A percentile compares a stretch with the other conserved stretches of the same genome.
These are phyloP conservation scores for Dicranocentrus wangi DNA, from an alignment of 2,888 invertebrate species.

Conservation along the genomic window DNA sequence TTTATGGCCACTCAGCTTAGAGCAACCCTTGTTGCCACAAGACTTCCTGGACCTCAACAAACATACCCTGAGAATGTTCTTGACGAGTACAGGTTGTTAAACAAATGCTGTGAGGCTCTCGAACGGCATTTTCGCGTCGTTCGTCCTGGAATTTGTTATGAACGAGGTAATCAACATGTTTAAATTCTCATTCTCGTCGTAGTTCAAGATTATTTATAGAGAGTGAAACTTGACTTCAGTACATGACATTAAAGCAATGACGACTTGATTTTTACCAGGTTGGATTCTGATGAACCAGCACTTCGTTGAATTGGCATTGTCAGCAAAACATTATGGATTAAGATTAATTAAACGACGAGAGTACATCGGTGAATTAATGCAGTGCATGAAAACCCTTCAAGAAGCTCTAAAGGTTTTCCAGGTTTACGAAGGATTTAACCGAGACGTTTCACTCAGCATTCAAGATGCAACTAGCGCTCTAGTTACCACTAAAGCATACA, in stretches of 20 bases:
- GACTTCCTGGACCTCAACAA: slow-evolving; percentile 50
- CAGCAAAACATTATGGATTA: slow-evolving; percentile 57
- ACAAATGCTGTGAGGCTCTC: slow-evolving; percentile 63
- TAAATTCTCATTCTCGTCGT: no score
- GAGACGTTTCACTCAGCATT: slow-evolving; percentile 41
- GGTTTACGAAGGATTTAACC: slow-evolving; percentile 67
- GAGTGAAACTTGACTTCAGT: neutral
- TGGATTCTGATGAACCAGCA: slow-evolving; percentile 67
- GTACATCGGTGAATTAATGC: slow-evolving; percentile 61
- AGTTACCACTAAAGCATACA: slow-evolving; percentile 54
- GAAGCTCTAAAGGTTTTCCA: slow-evolving; percentile 64
- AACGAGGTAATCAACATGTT: slow-evolving; percentile 62
- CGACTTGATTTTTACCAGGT: slow-evolving; percentile 61
- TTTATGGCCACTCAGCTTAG: slow-evolving; percentile 67
- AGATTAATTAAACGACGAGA: slow-evolving; percentile 56
- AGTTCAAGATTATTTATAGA: no score
- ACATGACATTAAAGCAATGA: no score
- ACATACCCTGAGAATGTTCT: slow-evolving; percentile 51
- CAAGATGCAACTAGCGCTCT: slow-evolving; percentile 67
- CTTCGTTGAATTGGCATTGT: slow-evolving; percentile 57
- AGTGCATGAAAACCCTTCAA: slow-evolving; percentile 66
- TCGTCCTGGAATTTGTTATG: slow-evolving; percentile 70
- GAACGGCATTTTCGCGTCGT: slow-evolving; percentile 67
- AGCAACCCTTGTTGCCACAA: slow-evolving; percentile 40
- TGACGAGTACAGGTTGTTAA: slow-evolving; percentile 63